phyloP scores from a whole-genome alignment of 2,888 invertebrate species.

The Drosophila birchii region DNA sequence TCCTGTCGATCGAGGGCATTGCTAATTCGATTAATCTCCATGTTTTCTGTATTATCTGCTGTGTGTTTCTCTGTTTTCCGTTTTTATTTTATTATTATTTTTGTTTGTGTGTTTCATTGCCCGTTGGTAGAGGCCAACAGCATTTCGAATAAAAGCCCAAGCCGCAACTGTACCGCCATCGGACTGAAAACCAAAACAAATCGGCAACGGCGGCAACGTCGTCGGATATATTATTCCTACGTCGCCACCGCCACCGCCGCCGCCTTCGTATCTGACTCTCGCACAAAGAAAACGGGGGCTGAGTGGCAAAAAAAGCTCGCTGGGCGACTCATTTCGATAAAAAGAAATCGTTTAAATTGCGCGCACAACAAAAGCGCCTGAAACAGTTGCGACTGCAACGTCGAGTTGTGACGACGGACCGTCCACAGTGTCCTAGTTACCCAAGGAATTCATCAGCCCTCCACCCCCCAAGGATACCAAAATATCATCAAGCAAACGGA shows the following conservation, averaged over 20 bases:
- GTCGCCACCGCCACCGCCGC: not conserved
- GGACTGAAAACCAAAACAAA: conserved; percentile 71
- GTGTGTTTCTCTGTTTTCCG: conserved; percentile 38
- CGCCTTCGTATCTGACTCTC: conserved; percentile 19
- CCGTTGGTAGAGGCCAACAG: conserved; percentile 66
- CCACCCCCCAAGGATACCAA: conserved; percentile 32
- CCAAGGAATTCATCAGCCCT: conserved; percentile 6
- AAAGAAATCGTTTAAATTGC: conserved; percentile 78
- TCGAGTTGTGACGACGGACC: conserved; percentile 64
- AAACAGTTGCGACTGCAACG: conserved; percentile 76
- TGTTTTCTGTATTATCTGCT: conserved; percentile 47
- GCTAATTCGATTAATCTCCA: conserved; percentile 44
- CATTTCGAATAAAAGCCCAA: conserved; percentile 68
- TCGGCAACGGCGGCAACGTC: conserved; percentile 52
- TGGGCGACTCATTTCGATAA: conserved; percentile 64
- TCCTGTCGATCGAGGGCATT: conserved; percentile 38
- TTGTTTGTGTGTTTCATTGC: conserved; percentile 23
- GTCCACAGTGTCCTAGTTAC: conserved; percentile 54
- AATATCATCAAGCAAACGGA: conserved; percentile 6
- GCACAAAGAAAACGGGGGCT: conserved; percentile 52
- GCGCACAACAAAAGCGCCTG: conserved; percentile 66
- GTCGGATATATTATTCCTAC: conserved; percentile 35
- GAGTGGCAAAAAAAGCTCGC: conserved; percentile 62
- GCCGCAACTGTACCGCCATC: conserved; percentile 75
- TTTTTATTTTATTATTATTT: conserved; percentile 14